A percentile compares a stretch with the other conserved stretches of the same genome.
Evolutionary conservation across 2,888 invertebrate species (phyloP).

Genomic region (Dicyrtomina minuta): DNA sequence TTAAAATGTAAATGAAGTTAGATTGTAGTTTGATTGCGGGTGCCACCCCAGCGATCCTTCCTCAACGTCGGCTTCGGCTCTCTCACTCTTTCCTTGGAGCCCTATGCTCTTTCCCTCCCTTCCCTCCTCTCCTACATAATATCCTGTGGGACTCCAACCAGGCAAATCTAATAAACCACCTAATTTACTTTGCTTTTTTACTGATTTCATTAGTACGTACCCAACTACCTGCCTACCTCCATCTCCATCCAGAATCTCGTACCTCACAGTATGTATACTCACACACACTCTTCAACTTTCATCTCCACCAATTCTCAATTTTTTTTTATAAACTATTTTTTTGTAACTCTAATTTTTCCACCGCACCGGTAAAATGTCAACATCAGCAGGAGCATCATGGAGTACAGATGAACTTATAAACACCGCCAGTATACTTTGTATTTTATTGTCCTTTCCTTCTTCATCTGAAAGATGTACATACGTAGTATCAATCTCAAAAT

Average conservation of each 20-base stretch:
- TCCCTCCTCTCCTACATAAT: neutral
- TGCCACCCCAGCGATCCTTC: slow-evolving; percentile 16
- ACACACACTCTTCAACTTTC: neutral
- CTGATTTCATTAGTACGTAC: slow-evolving; percentile 15
- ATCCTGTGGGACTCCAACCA: slow-evolving; percentile 39
- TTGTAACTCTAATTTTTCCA: neutral
- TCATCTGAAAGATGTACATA: too few relatives aligned
- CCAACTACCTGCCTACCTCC: neutral
- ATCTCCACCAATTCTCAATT: slow-evolving; percentile 1
- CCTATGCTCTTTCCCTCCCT: neutral
- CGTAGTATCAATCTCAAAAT: neutral
- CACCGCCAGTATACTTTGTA: slow-evolving; percentile 1
- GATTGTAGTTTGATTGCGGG: slow-evolving; percentile 22
- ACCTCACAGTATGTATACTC: neutral
- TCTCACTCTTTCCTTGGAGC: neutral
- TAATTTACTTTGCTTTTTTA: slow-evolving; percentile 27
- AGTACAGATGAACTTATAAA: slow-evolving; percentile 3
- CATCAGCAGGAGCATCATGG: neutral
- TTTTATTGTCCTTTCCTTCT: neutral
- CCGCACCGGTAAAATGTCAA: slow-evolving; percentile 26
- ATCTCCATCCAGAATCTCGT: too few relatives aligned
- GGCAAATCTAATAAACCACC: slow-evolving; percentile 44
- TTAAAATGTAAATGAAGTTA: slow-evolving; percentile 28
- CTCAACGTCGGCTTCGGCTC: neutral
- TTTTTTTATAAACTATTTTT: neutral